These are phyloP conservation scores for Paraescarpia echinospica DNA, from an alignment of 1,140 invertebrate species.

Conservation along the genomic window DNA sequence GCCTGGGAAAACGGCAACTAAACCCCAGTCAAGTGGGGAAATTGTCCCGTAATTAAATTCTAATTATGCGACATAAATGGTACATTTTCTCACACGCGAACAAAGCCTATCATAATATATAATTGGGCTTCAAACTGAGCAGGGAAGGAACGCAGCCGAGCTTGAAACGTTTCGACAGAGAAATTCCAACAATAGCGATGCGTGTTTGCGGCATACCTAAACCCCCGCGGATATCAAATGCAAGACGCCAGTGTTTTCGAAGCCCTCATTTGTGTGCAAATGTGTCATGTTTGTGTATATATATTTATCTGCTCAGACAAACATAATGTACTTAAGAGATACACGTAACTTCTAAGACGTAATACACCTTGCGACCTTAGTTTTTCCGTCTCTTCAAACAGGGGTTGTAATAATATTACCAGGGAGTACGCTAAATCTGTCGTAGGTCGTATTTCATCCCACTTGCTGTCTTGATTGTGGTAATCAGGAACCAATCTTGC, in stretches of 20 bases:
- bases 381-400: too few relatives aligned
- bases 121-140: background rate
- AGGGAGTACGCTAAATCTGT: too few relatives aligned
- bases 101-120: background rate
- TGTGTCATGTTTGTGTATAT: too few relatives aligned
- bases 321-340: too few relatives aligned
- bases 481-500: too few relatives aligned
- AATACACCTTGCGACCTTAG: too few relatives aligned
- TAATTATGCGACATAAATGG: background rate
- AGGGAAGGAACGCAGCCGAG: background rate
- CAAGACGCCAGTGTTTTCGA: background rate
- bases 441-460: too few relatives aligned
- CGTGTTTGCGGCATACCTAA: background rate
- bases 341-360: too few relatives aligned
- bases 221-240: background rate
- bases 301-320: too few relatives aligned
- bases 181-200: background rate
- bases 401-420: too few relatives aligned
- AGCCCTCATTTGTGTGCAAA: background rate
- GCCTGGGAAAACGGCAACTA: background rate
- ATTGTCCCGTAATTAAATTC: background rate
- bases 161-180: background rate
- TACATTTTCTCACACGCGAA: background rate
- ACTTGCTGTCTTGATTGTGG: too few relatives aligned
- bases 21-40: background rate